These are phyloP conservation scores for Cataglyphis cursor DNA, from an alignment of 2,888 invertebrate species.

Conservation along the genomic window DNA sequence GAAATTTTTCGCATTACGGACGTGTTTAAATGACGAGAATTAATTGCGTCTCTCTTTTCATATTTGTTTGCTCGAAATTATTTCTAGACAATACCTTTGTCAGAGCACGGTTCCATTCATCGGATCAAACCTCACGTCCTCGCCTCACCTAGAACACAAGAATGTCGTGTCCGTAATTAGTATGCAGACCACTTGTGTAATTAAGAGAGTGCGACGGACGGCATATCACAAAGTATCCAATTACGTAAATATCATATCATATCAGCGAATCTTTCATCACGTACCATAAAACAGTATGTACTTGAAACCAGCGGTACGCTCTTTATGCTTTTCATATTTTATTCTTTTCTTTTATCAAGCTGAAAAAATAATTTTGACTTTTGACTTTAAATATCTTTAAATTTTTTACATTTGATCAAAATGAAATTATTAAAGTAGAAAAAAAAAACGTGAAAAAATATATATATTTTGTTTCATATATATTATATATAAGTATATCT, in stretches of 20 bases:
- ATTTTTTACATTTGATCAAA: background rate
- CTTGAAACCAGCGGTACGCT: constrained; percentile 7
- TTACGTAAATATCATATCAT: constrained; percentile 39
- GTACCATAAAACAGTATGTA: background rate
- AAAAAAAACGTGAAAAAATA: constrained; percentile 9
- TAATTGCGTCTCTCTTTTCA: constrained; percentile 2
- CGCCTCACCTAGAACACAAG: constrained; percentile 68
- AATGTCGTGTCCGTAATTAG: constrained; percentile 70
- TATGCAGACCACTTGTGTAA: constrained; percentile 65
- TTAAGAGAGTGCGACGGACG: constrained; percentile 65
- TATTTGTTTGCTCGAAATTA: constrained; percentile 60
- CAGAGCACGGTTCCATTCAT: constrained; percentile 68
- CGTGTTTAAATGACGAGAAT: constrained; percentile 16
- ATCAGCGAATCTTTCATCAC: background rate
- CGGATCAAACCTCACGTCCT: constrained; percentile 66
- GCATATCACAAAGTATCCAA: constrained; percentile 53
- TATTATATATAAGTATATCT: background rate
- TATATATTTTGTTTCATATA: background rate
- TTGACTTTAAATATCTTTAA: background rate
- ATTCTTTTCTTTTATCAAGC: background rate
- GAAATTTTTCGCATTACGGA: constrained; percentile 1
- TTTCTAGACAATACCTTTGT: constrained; percentile 72
- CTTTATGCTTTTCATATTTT: constrained; percentile 16
- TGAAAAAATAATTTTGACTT: background rate
- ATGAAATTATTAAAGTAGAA: background rate